Percentiles rank a stretch among this genome's conserved stretches.
Evolutionary conservation across 2,888 invertebrate genomes (phyloP).

Genomic region (Palloptera scutellata): DNA sequence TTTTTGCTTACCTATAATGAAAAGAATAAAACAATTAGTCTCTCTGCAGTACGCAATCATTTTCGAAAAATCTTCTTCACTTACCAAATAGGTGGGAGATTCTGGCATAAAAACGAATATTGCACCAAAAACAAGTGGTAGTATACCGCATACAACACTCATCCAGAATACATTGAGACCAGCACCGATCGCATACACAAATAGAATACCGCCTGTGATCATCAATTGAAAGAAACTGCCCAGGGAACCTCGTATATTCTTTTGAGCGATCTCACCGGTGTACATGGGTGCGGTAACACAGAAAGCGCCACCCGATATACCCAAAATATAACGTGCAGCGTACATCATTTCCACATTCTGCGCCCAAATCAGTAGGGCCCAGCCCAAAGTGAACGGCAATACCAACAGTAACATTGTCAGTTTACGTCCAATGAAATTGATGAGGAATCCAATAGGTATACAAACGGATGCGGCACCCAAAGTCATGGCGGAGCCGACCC

Average conservation of each 20-base stretch:
- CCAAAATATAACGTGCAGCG: constrained; percentile 59
- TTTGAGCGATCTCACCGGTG: constrained; percentile 85
- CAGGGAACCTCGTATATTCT: constrained; percentile 81
- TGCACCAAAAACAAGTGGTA: constrained; percentile 73
- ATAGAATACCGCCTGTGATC: constrained; percentile 83
- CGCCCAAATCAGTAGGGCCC: constrained; percentile 77
- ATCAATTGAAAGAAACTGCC: constrained; percentile 90
- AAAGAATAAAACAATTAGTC: constrained; percentile 2
- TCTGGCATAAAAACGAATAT: constrained; percentile 88
- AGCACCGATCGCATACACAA: constrained; percentile 74
- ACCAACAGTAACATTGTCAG: constrained; percentile 66
- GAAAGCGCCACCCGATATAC: constrained; percentile 72
- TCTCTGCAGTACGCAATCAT: too few relatives aligned
- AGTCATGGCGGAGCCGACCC: constrained; percentile 76
- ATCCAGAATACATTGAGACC: constrained; percentile 54
- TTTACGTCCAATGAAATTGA: constrained; percentile 78
- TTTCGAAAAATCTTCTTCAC: constrained; percentile 25
- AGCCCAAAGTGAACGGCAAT: constrained; percentile 76
- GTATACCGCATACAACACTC: constrained; percentile 55
- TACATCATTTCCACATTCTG: constrained; percentile 67
- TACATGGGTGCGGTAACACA: constrained; percentile 86
- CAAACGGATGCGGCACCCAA: constrained; percentile 79
- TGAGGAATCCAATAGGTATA: constrained; percentile 75
- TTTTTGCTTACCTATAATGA: constrained; percentile 65
- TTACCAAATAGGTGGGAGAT: constrained; percentile 77